Conservation (phyloP, 1,140 invertebrate species). For the Drosophila orosa region DNA sequence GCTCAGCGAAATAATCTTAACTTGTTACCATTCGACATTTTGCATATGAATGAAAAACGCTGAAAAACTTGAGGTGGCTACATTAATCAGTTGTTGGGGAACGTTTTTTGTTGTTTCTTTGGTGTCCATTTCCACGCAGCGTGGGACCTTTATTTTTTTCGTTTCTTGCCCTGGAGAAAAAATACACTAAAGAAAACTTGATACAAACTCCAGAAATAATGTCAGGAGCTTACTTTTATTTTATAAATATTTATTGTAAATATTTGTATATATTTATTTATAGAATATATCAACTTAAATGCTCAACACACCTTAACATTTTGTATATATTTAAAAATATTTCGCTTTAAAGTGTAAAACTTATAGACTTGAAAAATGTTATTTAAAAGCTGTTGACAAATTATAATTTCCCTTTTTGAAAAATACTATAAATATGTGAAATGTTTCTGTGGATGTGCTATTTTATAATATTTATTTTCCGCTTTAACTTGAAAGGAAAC, state of each 20-base stretch:
- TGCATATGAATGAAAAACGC: conserved; percentile 77
- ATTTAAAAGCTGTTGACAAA: conserved; percentile 3
- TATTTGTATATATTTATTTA: not conserved
- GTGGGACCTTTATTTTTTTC: conserved; percentile 43
- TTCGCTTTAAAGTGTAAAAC: not conserved
- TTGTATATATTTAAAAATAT: not conserved
- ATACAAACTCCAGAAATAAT: not conserved
- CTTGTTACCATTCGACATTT: conserved; percentile 52
- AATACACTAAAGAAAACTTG: not conserved
- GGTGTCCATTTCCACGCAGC: conserved; percentile 54
- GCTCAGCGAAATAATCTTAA: conserved; percentile 64
- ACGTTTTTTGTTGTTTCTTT: conserved; percentile 31
- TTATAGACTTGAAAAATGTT: conserved; percentile 2
- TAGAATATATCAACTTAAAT: not conserved
- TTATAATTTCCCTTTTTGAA: not conserved
- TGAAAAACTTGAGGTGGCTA: conserved; percentile 56
- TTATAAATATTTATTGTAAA: not conserved
- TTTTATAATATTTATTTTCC: not conserved
- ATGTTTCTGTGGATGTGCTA: not conserved
- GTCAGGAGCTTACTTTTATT: not conserved
- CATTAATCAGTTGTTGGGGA: conserved; percentile 66
- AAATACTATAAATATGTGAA: not conserved
- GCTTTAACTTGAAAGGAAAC: not conserved
- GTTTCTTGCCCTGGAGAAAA: not conserved
- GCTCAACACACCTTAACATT: not conserved